Percentiles rank a stretch among this genome's conserved stretches.
These are phyloP conservation scores for Chinchilla lanigera DNA, from an alignment of 2,113 vertebrate genomes.

Conservation along the genomic window DNA sequence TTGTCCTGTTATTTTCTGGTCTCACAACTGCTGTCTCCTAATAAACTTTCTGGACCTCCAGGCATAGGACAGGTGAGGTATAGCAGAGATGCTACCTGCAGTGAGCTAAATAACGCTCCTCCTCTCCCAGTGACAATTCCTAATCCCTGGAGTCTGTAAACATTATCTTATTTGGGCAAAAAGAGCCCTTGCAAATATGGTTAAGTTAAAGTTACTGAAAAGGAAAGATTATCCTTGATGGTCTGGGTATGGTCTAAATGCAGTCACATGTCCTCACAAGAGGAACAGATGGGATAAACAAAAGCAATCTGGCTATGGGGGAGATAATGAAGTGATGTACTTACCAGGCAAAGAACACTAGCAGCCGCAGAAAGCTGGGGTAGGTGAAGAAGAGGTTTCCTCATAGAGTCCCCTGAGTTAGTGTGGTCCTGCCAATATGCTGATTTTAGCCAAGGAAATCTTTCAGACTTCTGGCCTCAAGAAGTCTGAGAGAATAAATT, in stretches of 20 bases:
- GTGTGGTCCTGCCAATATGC: background rate
- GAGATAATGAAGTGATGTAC: no score
- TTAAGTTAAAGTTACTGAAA: background rate
- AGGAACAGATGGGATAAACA: background rate
- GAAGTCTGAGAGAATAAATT: background rate
- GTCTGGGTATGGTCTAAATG: no score
- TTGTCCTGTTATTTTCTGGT: background rate
- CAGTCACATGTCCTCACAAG: background rate
- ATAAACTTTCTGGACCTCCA: background rate
- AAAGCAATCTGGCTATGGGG: background rate
- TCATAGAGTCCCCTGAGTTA: background rate
- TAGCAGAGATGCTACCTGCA: background rate
- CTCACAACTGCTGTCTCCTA: background rate
- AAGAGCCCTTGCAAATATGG: background rate
- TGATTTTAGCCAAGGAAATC: background rate
- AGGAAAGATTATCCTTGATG: background rate
- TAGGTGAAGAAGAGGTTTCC: background rate
- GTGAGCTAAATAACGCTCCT: background rate
- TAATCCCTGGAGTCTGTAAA: background rate
- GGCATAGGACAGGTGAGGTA: no score
- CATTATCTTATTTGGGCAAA: background rate
- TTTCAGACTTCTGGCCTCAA: background rate
- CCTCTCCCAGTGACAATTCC: rapidly evolving
- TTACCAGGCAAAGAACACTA: background rate
- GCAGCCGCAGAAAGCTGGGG: background rate